These are phyloP conservation scores for Tetramorium parvispinum DNA, from an alignment of 1,140 invertebrate species.

Conservation along the genomic window DNA sequence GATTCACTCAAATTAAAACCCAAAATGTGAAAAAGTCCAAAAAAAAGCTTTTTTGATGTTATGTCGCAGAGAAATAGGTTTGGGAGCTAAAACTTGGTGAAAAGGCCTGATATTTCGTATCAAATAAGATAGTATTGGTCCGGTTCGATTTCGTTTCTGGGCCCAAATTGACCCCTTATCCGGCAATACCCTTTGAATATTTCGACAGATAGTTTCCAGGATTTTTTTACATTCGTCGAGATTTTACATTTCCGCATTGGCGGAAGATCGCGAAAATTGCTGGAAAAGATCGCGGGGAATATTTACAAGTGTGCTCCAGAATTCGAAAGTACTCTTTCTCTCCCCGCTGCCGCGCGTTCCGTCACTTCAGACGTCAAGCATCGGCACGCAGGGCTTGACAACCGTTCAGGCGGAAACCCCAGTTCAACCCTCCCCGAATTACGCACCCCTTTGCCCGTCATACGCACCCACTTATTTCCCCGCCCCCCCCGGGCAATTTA, in stretches of 20 bases:
- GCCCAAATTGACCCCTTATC: too few species aligned
- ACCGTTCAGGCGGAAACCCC: not conserved
- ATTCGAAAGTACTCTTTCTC: not conserved
- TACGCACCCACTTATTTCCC: not conserved
- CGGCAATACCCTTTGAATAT: too few species aligned
- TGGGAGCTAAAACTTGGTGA: too few species aligned
- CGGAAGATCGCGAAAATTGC: not conserved
- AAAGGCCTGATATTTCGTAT: too few species aligned
- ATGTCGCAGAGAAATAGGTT: too few species aligned
- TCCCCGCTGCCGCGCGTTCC: not conserved
- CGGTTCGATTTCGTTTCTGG: too few species aligned
- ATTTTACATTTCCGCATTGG: not conserved
- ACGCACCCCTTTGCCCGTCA: not conserved
- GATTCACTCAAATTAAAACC: too few species aligned
- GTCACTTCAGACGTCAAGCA: not conserved
- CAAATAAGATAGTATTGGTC: too few species aligned
- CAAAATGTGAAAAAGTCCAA: too few species aligned
- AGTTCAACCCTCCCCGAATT: not conserved
- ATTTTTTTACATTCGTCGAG: not conserved
- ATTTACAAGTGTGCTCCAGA: not conserved
- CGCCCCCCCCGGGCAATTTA: not conserved
- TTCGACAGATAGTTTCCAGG: not conserved
- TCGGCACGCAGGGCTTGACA: not conserved
- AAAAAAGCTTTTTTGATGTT: too few species aligned
- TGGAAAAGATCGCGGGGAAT: not conserved